Conservation (phyloP, 1,140 invertebrate species). For the Parasteatoda tepidariorum region DNA sequence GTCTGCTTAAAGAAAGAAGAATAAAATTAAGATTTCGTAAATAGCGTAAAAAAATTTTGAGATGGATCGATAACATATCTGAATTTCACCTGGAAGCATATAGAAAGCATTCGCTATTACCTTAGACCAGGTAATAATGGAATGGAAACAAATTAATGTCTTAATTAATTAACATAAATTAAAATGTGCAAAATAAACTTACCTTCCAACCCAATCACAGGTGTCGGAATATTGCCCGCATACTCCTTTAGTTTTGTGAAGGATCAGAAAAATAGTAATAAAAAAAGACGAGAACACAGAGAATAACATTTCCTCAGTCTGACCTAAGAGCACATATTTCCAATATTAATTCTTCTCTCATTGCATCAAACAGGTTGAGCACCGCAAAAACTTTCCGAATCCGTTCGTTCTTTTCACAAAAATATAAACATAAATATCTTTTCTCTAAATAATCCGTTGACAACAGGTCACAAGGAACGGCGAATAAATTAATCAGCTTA, state of each 20-base stretch:
- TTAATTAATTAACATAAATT: no score
- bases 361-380: not conserved
- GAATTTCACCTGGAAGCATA: no score
- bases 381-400: constrained; percentile 12
- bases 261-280: constrained; percentile 13
- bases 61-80: no score
- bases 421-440: no score
- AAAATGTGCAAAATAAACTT: no score
- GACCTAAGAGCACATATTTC: constrained; percentile 21
- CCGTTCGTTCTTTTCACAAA: constrained; percentile 1
- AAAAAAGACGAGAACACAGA: constrained; percentile 42
- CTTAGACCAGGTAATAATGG: no score
- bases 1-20: no score
- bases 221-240: constrained; percentile 28
- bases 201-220: constrained; percentile 54
- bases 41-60: no score
- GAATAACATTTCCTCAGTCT: constrained; percentile 37
- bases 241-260: constrained; percentile 19
- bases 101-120: no score
- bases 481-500: no score
- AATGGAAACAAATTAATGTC: no score
- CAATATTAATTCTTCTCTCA: not conserved
- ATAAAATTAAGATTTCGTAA: no score
- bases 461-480: not conserved
- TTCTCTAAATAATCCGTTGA: not conserved